Evolutionary conservation across 2,797 vertebrate species (phyloP).

Genomic region (Spinus olivaceus): DNA sequence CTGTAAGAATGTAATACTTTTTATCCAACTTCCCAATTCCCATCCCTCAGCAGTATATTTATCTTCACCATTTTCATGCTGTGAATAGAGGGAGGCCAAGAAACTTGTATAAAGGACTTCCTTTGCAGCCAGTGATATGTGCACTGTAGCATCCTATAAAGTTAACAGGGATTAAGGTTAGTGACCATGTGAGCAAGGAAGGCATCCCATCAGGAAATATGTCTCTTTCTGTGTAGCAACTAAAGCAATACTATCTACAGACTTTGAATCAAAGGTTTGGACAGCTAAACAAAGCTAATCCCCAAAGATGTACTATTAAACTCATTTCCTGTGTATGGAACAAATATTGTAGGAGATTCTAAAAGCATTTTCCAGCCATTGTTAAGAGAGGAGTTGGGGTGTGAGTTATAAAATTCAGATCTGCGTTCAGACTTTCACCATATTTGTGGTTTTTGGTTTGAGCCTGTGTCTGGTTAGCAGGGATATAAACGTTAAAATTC

Average conservation of each 20-base stretch:
- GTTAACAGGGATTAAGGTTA: constrained; percentile 39
- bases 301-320: constrained; percentile 14
- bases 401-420: constrained; percentile 7
- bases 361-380: constrained; percentile 41
- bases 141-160: background rate
- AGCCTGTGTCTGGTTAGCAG: constrained; percentile 31
- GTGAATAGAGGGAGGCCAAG: background rate
- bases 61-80: background rate
- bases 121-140: background rate
- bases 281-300: constrained; percentile 37
- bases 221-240: background rate
- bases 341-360: background rate
- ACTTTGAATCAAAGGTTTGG: constrained; percentile 23
- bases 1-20: background rate
- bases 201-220: background rate
- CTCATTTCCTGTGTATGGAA: constrained; percentile 28
- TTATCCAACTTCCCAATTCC: constrained; percentile 10
- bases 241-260: constrained; percentile 4
- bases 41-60: constrained; percentile 12
- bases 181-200: background rate
- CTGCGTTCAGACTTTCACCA: constrained; percentile 13
- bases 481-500: background rate
- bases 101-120: background rate
- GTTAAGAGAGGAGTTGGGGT: constrained; percentile 1
- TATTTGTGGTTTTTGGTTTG: constrained; percentile 50